These are phyloP conservation scores for Carettochelys insculpta DNA, from an alignment of 2,113 vertebrate genomes.

Conservation along the genomic window DNA sequence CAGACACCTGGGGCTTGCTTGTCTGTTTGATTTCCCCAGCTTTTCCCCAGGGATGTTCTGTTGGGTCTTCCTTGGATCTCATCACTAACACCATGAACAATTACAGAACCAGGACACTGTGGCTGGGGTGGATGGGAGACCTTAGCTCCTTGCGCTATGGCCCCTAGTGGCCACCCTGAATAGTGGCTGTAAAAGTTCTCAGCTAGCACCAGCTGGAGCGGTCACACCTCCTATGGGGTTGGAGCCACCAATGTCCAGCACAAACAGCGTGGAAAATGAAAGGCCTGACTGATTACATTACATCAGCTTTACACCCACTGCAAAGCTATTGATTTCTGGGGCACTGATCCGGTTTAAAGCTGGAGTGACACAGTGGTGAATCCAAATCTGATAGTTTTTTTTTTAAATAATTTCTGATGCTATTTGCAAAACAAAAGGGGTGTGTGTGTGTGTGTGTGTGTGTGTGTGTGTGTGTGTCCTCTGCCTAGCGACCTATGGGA, in stretches of 20 bases:
- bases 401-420: no score
- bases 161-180: neutral
- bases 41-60: no score
- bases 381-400: no score
- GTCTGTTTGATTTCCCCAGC: neutral
- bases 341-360: neutral
- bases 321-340: neutral
- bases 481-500: no score
- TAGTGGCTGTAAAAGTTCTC: neutral
- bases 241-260: no score
- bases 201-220: neutral
- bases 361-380: no score
- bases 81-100: neutral
- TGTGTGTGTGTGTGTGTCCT: no score
- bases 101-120: neutral
- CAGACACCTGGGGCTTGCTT: neutral
- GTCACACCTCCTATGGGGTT: no score
- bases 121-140: neutral
- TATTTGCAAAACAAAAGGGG: neutral
- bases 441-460: no score
- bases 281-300: neutral
- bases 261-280: neutral
- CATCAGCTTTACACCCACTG: neutral
- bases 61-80: neutral
- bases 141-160: neutral